phyloP scores from a whole-genome alignment of 2,888 invertebrate genomes.

The Carcina quercana region DNA sequence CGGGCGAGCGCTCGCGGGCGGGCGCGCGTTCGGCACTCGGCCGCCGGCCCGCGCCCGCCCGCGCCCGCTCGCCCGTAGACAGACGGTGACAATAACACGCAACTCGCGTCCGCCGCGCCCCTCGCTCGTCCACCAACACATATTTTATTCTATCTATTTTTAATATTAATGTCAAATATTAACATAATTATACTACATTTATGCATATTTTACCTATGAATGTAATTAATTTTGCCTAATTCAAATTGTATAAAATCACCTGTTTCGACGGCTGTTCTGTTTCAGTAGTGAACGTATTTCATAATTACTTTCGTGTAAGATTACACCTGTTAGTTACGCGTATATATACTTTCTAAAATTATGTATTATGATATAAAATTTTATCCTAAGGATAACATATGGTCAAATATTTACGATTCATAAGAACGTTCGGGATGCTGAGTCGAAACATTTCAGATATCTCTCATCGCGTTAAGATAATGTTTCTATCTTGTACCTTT shows the following conservation, averaged over 20 bases:
- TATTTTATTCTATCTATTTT: constrained; percentile 73
- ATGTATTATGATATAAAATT: constrained; percentile 70
- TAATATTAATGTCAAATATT: constrained; percentile 74
- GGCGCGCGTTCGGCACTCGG: constrained; percentile 16
- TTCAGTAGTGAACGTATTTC: constrained; percentile 61
- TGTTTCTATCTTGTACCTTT: constrained; percentile 72
- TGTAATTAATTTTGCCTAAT: constrained; percentile 73
- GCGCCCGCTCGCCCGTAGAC: constrained; percentile 49
- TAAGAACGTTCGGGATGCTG: constrained; percentile 62
- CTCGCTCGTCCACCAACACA: constrained; percentile 69
- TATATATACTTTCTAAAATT: constrained; percentile 70
- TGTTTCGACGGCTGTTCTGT: constrained; percentile 64
- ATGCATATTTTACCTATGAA: constrained; percentile 71
- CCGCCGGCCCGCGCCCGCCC: constrained; percentile 17
- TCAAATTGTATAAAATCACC: constrained; percentile 73
- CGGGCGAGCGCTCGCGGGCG: constrained; percentile 17
- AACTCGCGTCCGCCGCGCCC: constrained; percentile 42
- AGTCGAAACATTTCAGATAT: constrained; percentile 68
- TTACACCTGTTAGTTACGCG: constrained; percentile 69
- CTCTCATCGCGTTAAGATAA: constrained; percentile 72
- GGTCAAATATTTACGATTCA: constrained; percentile 67
- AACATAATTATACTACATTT: constrained; percentile 70
- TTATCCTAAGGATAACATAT: constrained; percentile 73
- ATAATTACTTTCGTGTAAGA: constrained; percentile 71
- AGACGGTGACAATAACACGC: constrained; percentile 47